These are phyloP conservation scores for Hippocampus comes DNA, from an alignment of 2,113 vertebrate genomes.

Conservation along the genomic window DNA sequence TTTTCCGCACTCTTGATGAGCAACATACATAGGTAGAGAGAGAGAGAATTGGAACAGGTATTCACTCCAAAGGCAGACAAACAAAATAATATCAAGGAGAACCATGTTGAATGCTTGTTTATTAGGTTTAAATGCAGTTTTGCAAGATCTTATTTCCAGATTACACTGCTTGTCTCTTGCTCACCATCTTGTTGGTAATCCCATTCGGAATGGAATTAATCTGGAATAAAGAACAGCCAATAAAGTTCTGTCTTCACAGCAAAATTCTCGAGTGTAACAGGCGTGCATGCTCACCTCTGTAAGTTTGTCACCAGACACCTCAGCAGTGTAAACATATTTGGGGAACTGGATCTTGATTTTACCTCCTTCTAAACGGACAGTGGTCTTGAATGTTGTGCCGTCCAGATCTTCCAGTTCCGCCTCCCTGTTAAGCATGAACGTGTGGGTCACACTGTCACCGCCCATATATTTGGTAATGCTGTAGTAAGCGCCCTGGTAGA, in stretches of 20 bases:
- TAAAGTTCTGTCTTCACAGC: neutral
- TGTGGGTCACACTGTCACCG: constrained; percentile 2
- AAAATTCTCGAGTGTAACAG: neutral
- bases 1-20: no score
- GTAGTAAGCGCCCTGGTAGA: neutral
- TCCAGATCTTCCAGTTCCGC: neutral
- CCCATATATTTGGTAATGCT: neutral
- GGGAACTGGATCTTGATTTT: constrained; percentile 13
- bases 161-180: neutral
- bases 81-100: neutral
- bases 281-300: neutral
- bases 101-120: neutral
- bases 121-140: neutral
- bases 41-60: no score
- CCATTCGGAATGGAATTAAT: neutral
- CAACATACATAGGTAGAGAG: no score
- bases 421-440: neutral
- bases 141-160: neutral
- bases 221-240: neutral
- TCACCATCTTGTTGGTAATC: constrained; percentile 5
- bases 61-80: neutral
- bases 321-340: constrained; percentile 5
- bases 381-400: constrained; percentile 1
- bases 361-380: constrained; percentile 1
- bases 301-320: neutral